These are phyloP conservation scores for Hydrozoanthus gracilis DNA, from an alignment of 92 coral and sea anemone genomes.

Conservation along the genomic window DNA sequence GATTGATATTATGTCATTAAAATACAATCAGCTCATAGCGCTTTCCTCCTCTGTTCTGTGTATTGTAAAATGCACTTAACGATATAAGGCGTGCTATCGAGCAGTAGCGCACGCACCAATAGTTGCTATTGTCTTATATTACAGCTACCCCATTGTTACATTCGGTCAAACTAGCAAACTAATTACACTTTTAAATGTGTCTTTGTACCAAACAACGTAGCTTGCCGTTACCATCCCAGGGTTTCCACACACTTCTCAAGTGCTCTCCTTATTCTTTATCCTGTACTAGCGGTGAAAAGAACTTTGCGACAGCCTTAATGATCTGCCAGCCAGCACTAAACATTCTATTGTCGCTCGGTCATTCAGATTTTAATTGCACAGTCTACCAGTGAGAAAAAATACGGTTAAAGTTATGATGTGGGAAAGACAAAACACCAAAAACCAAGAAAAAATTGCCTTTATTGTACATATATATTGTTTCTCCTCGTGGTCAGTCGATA, in stretches of 20 bases:
- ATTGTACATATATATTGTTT: too few species aligned
- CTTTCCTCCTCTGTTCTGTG: not conserved
- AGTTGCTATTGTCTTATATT: conserved; percentile 4
- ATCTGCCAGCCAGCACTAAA: not conserved
- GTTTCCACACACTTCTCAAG: not conserved
- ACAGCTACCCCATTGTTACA: conserved; percentile 12
- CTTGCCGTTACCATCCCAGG: conserved; percentile 22
- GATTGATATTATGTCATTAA: conserved; percentile 15
- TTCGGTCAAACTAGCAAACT: conserved; percentile 20
- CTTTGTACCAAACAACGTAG: conserved; percentile 2
- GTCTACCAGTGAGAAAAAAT: not conserved
- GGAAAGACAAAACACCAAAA: not conserved
- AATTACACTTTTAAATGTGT: conserved; percentile 29
- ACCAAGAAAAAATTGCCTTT: too few species aligned
- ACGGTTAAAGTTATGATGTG: not conserved
- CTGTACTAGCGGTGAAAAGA: not conserved
- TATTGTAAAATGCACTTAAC: conserved; percentile 11
- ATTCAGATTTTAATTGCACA: not conserved
- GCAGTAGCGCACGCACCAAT: conserved; percentile 8
- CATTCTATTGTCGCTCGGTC: not conserved
- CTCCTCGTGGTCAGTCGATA: too few species aligned
- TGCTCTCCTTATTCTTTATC: not conserved
- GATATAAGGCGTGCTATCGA: conserved; percentile 12
- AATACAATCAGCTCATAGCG: not conserved
- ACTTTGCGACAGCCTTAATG: not conserved